Evolutionary conservation across 1,140 invertebrate species (phyloP), one percentile per base, ranked within the genome.

Genomic region (Ylistrum balloti): DNA sequence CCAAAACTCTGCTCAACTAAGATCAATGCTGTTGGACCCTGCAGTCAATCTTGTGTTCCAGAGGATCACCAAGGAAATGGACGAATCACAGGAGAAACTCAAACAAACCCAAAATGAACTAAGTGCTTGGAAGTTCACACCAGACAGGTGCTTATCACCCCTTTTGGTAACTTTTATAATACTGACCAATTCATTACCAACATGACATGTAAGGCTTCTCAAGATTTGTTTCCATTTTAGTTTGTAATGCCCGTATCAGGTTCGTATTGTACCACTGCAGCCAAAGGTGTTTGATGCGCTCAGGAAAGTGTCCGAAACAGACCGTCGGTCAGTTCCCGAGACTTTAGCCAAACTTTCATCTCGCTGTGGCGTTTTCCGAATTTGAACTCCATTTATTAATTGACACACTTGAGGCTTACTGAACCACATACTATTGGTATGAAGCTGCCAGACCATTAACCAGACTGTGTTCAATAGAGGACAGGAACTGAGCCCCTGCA

Each of bases 81-180:
- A 98, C 89, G 97, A 98, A 74, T 98, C 98, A 15, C 98, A 98
- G 96, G 97, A 98, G 74, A 98, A 98, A 96, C 97, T 99, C 90
- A 99, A 99, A 96, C 99, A 99, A 97, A 99, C 98, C 33, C 99
- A 99, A 96, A 99, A 99, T 96, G 99, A 99, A 97, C 97, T 99
- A 33, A 98, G 98, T 91, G 99, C 99, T 0, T 99, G 99, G 99
- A 99, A 99, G 96, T 99, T 99, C 95, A 99, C 99, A 32, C 98
- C 99, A 38, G 99, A 99, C 96, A 99, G 98, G 97, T 98, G 96
- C 93, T 92, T 95, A 95, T 95, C 91, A 28, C n/a, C 56, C 56
- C 56, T 74, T 74, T 74, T 74, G 56, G 17, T 74, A 28, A 74
- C 56, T 74, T n/a, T 74, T 74, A 74, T 74, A 74, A 74, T 74